phyloP scores from a whole-genome alignment of 2,797 vertebrate genomes.

The Erethizon dorsatum region DNA sequence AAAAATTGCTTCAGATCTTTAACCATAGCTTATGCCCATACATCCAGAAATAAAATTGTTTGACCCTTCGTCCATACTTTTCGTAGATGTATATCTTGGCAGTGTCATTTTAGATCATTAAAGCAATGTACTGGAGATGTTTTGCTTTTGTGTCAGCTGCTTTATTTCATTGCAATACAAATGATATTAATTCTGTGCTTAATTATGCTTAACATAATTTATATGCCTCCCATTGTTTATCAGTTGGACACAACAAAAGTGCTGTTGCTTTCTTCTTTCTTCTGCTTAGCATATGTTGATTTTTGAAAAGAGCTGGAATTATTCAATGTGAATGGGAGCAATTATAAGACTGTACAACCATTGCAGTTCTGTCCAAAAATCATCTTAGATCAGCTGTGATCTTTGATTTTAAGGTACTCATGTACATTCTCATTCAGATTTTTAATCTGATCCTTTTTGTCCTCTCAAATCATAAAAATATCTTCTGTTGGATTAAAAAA shows the following conservation, averaged over 20 bases:
- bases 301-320: constrained; percentile 86
- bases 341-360: constrained; percentile 78
- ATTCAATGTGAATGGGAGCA: constrained; percentile 85
- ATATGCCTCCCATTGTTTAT: constrained; percentile 82
- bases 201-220: constrained; percentile 87
- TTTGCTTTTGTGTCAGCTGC: constrained; percentile 80
- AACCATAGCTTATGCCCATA: constrained; percentile 1
- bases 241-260: constrained; percentile 83
- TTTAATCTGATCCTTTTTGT: neutral
- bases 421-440: constrained; percentile 11
- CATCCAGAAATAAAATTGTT: constrained; percentile 70
- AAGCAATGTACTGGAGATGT: constrained; percentile 4
- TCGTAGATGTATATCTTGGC: constrained; percentile 84
- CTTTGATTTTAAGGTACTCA: constrained; percentile 64
- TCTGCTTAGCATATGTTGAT: constrained; percentile 85
- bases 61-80: constrained; percentile 78
- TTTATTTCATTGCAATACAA: constrained; percentile 84
- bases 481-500: neutral
- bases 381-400: constrained; percentile 26
- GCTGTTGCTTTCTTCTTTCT: constrained; percentile 83
- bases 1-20: constrained; percentile 61
- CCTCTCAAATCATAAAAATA: neutral
- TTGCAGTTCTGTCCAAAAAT: constrained; percentile 80
- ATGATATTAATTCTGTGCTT: constrained; percentile 86
- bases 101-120: constrained; percentile 69